phyloP scores from a whole-genome alignment of 2,888 invertebrate species.

The Drosophila stalkeri region DNA sequence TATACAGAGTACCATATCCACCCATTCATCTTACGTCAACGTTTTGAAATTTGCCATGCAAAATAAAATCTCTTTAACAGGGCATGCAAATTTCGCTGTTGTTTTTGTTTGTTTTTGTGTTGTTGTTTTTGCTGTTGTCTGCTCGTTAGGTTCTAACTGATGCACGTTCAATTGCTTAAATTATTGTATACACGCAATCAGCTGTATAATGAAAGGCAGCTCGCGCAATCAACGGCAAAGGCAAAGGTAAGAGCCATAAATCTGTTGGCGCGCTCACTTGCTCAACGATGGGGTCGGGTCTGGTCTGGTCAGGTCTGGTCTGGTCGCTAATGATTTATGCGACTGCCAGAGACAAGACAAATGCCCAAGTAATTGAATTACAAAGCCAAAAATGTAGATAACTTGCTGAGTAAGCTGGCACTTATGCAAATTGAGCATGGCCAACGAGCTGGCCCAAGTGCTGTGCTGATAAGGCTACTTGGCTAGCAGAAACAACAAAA shows the following conservation, averaged over 20 bases:
- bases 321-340: slow-evolving; percentile 70
- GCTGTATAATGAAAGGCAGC: slow-evolving; percentile 62
- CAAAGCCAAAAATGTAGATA: slow-evolving; percentile 60
- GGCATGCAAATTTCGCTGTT: slow-evolving; percentile 22
- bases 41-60: not conserved
- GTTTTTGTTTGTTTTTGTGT: not conserved
- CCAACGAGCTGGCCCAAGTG: slow-evolving; percentile 43
- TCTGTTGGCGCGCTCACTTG: slow-evolving; percentile 35
- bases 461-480: slow-evolving; percentile 47
- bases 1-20: not conserved
- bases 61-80: not conserved
- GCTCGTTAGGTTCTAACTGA: slow-evolving; percentile 38
- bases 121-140: not conserved
- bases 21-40: not conserved
- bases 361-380: slow-evolving; percentile 78
- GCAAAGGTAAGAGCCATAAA: slow-evolving; percentile 63
- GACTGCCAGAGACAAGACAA: slow-evolving; percentile 65
- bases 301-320: slow-evolving; percentile 11
- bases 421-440: slow-evolving; percentile 73
- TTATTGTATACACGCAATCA: slow-evolving; percentile 77
- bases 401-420: slow-evolving; percentile 69
- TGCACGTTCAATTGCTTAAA: slow-evolving; percentile 55
- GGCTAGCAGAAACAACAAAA: slow-evolving; percentile 32
- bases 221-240: slow-evolving; percentile 55
- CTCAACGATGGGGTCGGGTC: slow-evolving; percentile 8